Evolutionary conservation across 2,797 vertebrate genomes (phyloP).

Genomic region (Sebastes kiyomatsui): DNA sequence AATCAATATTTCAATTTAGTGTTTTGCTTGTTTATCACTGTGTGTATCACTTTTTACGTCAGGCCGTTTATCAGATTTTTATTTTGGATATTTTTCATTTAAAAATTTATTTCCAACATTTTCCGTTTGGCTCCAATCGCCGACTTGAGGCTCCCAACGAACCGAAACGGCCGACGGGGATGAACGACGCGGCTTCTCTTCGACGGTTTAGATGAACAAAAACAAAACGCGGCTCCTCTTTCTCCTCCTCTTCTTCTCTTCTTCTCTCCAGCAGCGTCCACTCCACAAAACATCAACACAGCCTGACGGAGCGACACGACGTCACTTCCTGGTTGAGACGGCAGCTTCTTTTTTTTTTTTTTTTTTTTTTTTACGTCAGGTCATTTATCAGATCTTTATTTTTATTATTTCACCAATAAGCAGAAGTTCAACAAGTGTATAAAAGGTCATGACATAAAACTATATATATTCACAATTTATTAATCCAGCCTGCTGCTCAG

Average conservation of each 20-base stretch:
- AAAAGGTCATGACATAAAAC: too few species aligned
- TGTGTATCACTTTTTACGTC: too few species aligned
- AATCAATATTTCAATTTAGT: too few species aligned
- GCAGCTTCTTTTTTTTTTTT: background rate
- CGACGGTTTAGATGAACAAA: constrained; percentile 74
- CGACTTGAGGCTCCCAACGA: constrained; percentile 35
- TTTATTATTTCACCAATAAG: background rate
- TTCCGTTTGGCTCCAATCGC: background rate
- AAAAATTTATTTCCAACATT: too few species aligned
- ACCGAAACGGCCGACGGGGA: background rate
- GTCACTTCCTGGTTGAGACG: constrained; percentile 78
- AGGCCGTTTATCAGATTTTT: too few species aligned
- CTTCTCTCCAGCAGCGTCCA: constrained; percentile 57
- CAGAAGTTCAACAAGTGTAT: too few species aligned
- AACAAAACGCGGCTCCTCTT: constrained; percentile 81
- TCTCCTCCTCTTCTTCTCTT: background rate
- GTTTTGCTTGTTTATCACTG: too few species aligned
- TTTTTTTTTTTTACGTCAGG: constrained; percentile 27
- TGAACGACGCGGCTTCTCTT: constrained; percentile 38
- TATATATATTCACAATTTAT: too few species aligned
- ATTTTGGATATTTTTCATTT: too few species aligned
- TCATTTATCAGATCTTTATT: constrained; percentile 5
- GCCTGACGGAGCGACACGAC: constrained; percentile 71
- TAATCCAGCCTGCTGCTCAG: too few species aligned
- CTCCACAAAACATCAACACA: constrained; percentile 87